Base-by-base conservation (phyloP, 2,113 vertebrate species). In the Serinus canaria region DNA sequence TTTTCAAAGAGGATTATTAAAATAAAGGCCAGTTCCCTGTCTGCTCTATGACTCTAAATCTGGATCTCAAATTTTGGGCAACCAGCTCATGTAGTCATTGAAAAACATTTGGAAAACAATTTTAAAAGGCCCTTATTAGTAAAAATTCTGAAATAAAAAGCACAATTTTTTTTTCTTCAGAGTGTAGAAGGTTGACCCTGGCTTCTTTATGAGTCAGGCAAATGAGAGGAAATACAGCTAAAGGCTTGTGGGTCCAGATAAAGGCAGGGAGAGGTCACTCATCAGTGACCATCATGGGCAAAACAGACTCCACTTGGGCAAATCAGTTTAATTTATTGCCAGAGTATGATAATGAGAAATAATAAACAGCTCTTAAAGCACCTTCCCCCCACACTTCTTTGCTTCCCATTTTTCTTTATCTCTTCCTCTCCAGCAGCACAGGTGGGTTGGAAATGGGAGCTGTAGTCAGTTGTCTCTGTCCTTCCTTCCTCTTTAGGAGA, bases 401-500 rank as follows among this genome's bases (percentile, higher is more conserved):
- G 14, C 35, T 62, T 56, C 35, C 17, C 8, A 10, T 1, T 60
- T 77, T 83, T 79, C 15, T 59, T 33, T 28, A 19, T 39, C 23
- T 43, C 21, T 27, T 75, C 6, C 39, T 13, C 20, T 19, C 3
- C 2, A 35, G 46, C 9, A 6, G 44, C 9, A 4, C 23, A 60
- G 15, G 9, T 0, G 0, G 5, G 4, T 35, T 6, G 37, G 28
- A 28, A 90, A 41, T 33, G 11, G 6, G 9, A 5, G 7, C 50
- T 78, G 35, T 3, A 7, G 17, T 23, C 17, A 60, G 17, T n/a
- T 64, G 6, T 22, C 33, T 43, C 39, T 72, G 31, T 31, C 1
- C 1, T 23, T 55, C n/a, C 35, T 72, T 49, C 23, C 10, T 59
- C 9, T 44, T 46, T 19, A 35, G 12, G 4, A 50, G 20, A 21